Evolutionary conservation across 2,797 vertebrate species (phyloP).

Genomic region (Poecilia wingei): DNA sequence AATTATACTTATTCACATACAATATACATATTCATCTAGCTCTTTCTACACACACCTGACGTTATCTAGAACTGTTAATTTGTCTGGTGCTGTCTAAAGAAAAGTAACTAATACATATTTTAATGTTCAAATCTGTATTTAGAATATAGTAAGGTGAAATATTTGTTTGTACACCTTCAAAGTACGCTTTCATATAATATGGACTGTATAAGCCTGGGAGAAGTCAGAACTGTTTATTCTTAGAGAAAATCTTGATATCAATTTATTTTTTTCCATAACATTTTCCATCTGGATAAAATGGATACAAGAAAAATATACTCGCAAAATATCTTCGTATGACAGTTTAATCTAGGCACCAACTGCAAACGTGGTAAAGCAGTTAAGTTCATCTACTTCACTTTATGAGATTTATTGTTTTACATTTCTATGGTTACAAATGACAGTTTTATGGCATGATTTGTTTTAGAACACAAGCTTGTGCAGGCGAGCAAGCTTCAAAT

Average conservation of each 20-base stretch:
- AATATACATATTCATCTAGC: too few relatives aligned
- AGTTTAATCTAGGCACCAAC: not conserved
- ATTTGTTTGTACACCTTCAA: not conserved
- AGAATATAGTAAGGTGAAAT: not conserved
- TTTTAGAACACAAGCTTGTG: constrained; percentile 42
- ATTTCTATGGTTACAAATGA: constrained; percentile 15
- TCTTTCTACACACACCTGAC: too few relatives aligned
- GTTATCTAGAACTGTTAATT: too few relatives aligned
- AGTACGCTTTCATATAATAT: not conserved
- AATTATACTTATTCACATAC: too few relatives aligned
- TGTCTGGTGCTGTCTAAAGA: too few relatives aligned
- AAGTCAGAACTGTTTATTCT: not conserved
- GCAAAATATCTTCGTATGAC: not conserved
- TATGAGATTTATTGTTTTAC: not conserved
- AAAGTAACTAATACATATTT: not conserved
- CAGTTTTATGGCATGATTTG: constrained; percentile 35
- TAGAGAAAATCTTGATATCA: not conserved
- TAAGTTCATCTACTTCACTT: not conserved
- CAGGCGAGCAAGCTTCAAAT: constrained; percentile 78
- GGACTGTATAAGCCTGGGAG: not conserved
- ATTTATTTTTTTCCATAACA: not conserved
- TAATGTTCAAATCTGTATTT: not conserved
- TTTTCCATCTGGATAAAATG: not conserved
- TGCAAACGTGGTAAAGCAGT: not conserved
- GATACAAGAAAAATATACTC: not conserved